Conservation (phyloP, 2,113 vertebrate genomes). For the Ploceus nigricollis region DNA sequence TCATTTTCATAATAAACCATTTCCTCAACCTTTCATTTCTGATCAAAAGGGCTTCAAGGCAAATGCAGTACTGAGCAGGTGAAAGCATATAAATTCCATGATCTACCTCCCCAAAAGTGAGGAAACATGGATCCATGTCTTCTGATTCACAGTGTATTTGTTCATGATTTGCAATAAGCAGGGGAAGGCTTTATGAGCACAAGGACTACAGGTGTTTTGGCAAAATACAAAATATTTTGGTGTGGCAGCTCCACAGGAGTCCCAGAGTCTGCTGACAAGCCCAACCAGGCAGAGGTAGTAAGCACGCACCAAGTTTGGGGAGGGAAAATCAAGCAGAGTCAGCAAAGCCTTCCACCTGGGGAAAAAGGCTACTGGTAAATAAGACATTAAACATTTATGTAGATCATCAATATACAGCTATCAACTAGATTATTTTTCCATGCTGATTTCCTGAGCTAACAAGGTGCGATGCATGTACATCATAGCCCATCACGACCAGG, state of each 20-base stretch:
- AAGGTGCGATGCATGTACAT: accelerated
- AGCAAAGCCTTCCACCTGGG: background rate
- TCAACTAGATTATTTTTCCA: background rate
- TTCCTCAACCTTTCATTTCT: background rate
- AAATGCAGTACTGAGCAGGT: background rate
- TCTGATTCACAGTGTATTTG: background rate
- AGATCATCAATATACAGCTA: background rate
- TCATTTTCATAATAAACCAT: background rate
- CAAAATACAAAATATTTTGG: background rate
- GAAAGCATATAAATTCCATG: background rate
- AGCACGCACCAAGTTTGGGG: background rate
- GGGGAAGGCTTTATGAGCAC: background rate
- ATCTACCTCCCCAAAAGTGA: background rate
- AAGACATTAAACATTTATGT: background rate
- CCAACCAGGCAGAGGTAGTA: background rate
- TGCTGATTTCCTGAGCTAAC: background rate
- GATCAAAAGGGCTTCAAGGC: background rate
- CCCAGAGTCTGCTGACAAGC: background rate
- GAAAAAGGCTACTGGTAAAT: background rate
- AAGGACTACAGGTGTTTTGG: background rate
- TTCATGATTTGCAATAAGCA: background rate
- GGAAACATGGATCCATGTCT: background rate
- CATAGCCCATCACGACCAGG: background rate
- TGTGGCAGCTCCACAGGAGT: background rate
- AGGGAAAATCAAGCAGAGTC: background rate